Evolutionary conservation across 2,113 vertebrate genomes (phyloP), one percentile per base, ranked within the genome.

Genomic region (Pangasianodon gigas): DNA sequence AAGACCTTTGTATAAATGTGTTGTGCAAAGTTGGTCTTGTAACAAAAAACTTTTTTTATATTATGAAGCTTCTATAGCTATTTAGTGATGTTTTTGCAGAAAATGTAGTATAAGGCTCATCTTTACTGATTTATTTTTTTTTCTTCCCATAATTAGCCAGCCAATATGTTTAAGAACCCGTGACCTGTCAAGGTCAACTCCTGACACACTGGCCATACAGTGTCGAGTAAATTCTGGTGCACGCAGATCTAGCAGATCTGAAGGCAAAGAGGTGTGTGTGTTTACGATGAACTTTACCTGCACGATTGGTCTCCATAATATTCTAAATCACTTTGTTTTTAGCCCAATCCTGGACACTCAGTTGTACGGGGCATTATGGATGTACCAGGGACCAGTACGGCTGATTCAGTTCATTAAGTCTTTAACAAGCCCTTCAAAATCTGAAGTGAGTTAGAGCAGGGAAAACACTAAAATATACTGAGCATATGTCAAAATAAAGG

Each of bases 171-270:
- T 91, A 88, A 90, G 65, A 65, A 86, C 91, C 93, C 90, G 92
- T 95, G 95, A 95, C 95, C 95, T 90, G 92, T 96, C 95, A 96
- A 96, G 96, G 96, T 96, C 95, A 96, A 48, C 62, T 46, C 44
- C 87, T 86, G 75, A 82, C 62, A 87, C 48, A 44, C 48, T 18
- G 54, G 29, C 52, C 52, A 54, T 88, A 32, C 86, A 60, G 56
- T 85, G 86, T 67, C 8, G 37, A 26, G 84, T 79, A 65, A 48
- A 82, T 58, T 80, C 67, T 69, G 46, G n/a, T 77, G 75, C 4
- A 37, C 54, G n/a, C 7, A 48, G 48, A 8, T 37, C 48, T 24
- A 13, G 62, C 62, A 75, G 19, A 74, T 41, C n/a, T 83, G 32
- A 69, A 74, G 65, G 67, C 48, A 81, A 82, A 41, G 7, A 37